Percentiles rank a stretch among this genome's conserved stretches.
These are phyloP conservation scores for Pachyuromys duprasi DNA, from an alignment of 2,797 vertebrate genomes.

Conservation along the genomic window DNA sequence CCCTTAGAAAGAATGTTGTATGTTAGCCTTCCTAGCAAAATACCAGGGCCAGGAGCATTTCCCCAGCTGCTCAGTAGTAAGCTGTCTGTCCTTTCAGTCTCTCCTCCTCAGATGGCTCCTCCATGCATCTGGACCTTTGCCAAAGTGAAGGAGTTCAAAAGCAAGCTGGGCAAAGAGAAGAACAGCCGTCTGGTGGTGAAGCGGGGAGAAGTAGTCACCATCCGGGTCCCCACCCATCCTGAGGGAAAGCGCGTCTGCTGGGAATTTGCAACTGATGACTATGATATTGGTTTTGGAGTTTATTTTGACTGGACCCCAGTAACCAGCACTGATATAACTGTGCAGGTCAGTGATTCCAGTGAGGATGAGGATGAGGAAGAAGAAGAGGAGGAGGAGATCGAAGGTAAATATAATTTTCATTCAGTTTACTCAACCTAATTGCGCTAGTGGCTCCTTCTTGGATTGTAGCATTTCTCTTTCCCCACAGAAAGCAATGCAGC, in stretches of 20 bases:
- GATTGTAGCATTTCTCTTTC: not conserved
- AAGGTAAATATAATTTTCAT: slow-evolving; percentile 89
- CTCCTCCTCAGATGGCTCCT: slow-evolving; percentile 92
- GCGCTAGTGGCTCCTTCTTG: not conserved
- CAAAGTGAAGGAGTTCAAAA: slow-evolving; percentile 96
- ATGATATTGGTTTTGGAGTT: slow-evolving; percentile 98
- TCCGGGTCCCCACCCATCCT: slow-evolving; percentile 96
- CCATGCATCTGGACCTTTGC: slow-evolving; percentile 94
- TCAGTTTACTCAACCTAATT: not conserved
- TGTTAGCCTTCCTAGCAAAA: not conserved
- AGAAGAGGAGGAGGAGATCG: slow-evolving; percentile 90
- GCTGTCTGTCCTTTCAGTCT: slow-evolving; percentile 86
- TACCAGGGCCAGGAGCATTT: not conserved
- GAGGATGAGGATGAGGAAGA: slow-evolving; percentile 99
- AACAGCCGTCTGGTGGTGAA: slow-evolving; percentile 95
- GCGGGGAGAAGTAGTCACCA: slow-evolving; percentile 97
- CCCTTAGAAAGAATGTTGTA: not conserved
- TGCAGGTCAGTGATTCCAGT: slow-evolving; percentile 98
- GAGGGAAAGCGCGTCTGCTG: slow-evolving; percentile 96
- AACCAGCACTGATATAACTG: slow-evolving; percentile 95
- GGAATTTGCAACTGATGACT: slow-evolving; percentile 98
- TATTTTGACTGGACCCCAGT: slow-evolving; percentile 98
- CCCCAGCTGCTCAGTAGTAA: slow-evolving; percentile 28
- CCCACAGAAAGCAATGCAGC: not conserved
- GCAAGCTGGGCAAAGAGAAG: slow-evolving; percentile 93